Percentiles rank a stretch among this genome's conserved stretches.
These are phyloP conservation scores for Tenthredo notha DNA, from an alignment of 2,888 invertebrate species.

Conservation along the genomic window DNA sequence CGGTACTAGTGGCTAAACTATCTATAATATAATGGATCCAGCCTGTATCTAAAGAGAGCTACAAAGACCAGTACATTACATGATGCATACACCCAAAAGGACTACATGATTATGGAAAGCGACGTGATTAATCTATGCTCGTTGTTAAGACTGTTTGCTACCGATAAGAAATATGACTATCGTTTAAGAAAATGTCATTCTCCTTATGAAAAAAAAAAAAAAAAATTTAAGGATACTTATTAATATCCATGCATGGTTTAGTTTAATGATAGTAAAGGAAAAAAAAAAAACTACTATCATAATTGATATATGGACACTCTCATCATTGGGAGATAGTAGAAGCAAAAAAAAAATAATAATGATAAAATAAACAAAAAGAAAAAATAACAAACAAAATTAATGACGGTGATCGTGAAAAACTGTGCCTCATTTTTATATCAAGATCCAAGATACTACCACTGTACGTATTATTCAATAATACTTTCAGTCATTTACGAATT, in stretches of 20 bases:
- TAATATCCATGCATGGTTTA: constrained; percentile 78
- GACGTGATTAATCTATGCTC: constrained; percentile 76
- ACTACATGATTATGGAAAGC: constrained; percentile 74
- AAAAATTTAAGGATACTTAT: constrained; percentile 74
- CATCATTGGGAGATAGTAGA: constrained; percentile 76
- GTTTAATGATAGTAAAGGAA: constrained; percentile 69
- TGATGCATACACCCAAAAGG: constrained; percentile 76
- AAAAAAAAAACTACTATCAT: constrained; percentile 65
- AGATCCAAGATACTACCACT: constrained; percentile 29
- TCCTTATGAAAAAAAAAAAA: constrained; percentile 67
- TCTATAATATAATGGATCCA: constrained; percentile 48
- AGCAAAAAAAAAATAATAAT: constrained; percentile 60
- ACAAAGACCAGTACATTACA: constrained; percentile 72
- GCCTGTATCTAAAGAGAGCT: constrained; percentile 70
- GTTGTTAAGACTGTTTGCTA: constrained; percentile 77
- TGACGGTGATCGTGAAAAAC: constrained; percentile 74
- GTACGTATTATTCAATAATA: constrained; percentile 41
- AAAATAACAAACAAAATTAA: constrained; percentile 64
- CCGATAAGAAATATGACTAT: constrained; percentile 74
- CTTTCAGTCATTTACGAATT: constrained; percentile 26
- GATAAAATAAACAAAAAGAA: constrained; percentile 50
- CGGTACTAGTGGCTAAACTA: constrained; percentile 81
- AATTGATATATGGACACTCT: constrained; percentile 75
- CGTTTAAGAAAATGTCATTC: constrained; percentile 70
- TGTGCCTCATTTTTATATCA: constrained; percentile 73